Base-by-base conservation (phyloP, 1,140 invertebrate species). In the Diorhabda elongata region DNA sequence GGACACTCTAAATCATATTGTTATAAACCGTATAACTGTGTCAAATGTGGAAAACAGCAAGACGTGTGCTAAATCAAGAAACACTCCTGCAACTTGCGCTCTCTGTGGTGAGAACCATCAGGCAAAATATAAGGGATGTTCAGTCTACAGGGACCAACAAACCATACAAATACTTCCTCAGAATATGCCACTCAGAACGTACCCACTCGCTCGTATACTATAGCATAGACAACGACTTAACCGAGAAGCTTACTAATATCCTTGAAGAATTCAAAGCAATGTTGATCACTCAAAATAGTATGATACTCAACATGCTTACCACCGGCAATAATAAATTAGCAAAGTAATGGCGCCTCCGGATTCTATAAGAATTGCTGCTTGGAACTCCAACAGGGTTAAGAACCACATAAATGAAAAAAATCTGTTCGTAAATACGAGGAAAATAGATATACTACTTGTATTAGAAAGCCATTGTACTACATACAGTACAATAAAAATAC, bases 71-170 rank as follows among this genome's bases (percentile, higher is more conserved):
- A 80, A 81, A 74, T 45, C 58, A 6, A 71, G 66, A 70, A 61
- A 77, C 63, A 69, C 67, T 3, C 75, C 76, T 11, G 11, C 11
- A 11, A 11, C 11, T 11, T 83, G 79, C 71, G 72, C 69, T 2
- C 70, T 75, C 9, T 83, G 81, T 58, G 61, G 71, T 2, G 72
- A 76, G 58, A 69, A 77, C 3, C 81, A 83, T 59, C 74, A 79
- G 44, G 79, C 80, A 9, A 83, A 78, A 68, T 81, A 80, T 58
- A 77, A 73, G 73, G 78, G 79, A 1, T 81, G 81, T 61, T n/a
- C 4, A 26, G 69, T 80, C 6, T 73, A 79, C 68, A 58, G 77
- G 66, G 67, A 78, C 26, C 58, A 60, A 56, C 45, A 3, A 68
- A 44, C 3, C n/a, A 59, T 44, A 66, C 26, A 63, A 41, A 64